Evolutionary conservation across 2,797 vertebrate species (phyloP).

Genomic region (Microcaecilia unicolor): DNA sequence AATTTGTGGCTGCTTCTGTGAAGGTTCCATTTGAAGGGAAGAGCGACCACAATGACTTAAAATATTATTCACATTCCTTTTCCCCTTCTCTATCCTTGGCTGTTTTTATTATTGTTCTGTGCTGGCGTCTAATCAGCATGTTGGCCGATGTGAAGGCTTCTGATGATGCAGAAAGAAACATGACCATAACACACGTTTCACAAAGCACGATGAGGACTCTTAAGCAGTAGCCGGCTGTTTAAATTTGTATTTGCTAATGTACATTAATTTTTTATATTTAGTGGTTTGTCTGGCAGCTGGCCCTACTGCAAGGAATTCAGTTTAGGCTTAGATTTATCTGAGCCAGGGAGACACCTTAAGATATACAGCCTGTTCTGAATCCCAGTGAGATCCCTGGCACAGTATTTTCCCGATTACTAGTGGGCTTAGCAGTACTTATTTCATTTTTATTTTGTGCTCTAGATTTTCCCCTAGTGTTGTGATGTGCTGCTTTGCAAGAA

Average conservation of each 20-base stretch:
- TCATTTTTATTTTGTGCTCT: too few species aligned
- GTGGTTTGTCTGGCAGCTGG: not conserved
- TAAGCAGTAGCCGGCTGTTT: constrained; percentile 15
- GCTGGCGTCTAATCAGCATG: not conserved
- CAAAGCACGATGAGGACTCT: not conserved
- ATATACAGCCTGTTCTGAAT: too few species aligned
- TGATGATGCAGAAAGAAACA: not conserved
- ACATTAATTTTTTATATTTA: constrained; percentile 16
- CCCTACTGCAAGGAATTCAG: constrained; percentile 10
- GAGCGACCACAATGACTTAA: constrained; percentile 20
- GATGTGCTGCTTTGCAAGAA: too few species aligned
- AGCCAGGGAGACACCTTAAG: too few species aligned
- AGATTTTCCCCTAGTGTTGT: too few species aligned
- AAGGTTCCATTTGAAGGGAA: constrained; percentile 1
- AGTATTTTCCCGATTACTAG: too few species aligned
- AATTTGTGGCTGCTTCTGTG: not conserved
- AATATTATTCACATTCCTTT: constrained; percentile 20
- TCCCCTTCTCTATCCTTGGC: constrained; percentile 4
- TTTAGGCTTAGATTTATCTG: too few species aligned
- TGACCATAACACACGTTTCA: not conserved
- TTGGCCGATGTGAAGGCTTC: not conserved
- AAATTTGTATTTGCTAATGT: constrained; percentile 15
- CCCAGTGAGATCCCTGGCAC: too few species aligned
- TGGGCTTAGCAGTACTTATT: too few species aligned
- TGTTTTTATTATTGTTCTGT: fast-evolving